phyloP scores from a whole-genome alignment of 2,797 vertebrate species.

The Echeneis naucrates region DNA sequence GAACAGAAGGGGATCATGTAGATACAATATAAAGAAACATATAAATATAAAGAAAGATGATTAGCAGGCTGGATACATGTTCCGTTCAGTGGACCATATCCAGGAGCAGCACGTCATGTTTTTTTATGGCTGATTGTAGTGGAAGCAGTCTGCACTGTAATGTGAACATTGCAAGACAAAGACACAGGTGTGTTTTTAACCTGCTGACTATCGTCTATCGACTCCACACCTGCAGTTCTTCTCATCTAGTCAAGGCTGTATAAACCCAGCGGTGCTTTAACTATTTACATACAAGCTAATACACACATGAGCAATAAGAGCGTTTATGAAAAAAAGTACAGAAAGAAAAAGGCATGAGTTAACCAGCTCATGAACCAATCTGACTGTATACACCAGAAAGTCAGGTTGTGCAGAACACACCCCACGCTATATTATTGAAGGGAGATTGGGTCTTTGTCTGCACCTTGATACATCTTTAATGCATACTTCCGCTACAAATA shows the following conservation, averaged over 20 bases:
- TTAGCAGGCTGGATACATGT: slow-evolving; percentile 27
- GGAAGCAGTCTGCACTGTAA: slow-evolving; percentile 25
- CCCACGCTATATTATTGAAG: slow-evolving; percentile 25
- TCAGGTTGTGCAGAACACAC: slow-evolving; percentile 9
- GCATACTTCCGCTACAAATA: slow-evolving; percentile 49
- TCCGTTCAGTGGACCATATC: slow-evolving; percentile 29
- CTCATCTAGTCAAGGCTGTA: slow-evolving; percentile 19
- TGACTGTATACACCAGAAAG: slow-evolving; percentile 31
- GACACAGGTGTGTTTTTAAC: slow-evolving; percentile 43
- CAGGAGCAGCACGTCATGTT: slow-evolving; percentile 35
- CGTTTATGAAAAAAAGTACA: slow-evolving; percentile 25
- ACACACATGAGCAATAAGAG: not conserved
- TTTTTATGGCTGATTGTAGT: slow-evolving; percentile 24
- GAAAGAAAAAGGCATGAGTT: slow-evolving; percentile 52
- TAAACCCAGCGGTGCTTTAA: not conserved
- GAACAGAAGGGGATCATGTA: slow-evolving; percentile 11
- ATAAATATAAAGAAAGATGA: no score
- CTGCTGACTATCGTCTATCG: slow-evolving; percentile 29
- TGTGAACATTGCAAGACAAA: slow-evolving; percentile 50
- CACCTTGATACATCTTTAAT: slow-evolving; percentile 59
- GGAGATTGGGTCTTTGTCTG: not conserved
- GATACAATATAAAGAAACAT: not conserved
- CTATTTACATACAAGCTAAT: not conserved
- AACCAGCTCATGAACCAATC: slow-evolving; percentile 42
- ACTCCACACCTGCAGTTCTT: slow-evolving; percentile 31